These are phyloP conservation scores for Malurus elegans DNA, from an alignment of 2,113 vertebrate genomes.

Conservation along the genomic window DNA sequence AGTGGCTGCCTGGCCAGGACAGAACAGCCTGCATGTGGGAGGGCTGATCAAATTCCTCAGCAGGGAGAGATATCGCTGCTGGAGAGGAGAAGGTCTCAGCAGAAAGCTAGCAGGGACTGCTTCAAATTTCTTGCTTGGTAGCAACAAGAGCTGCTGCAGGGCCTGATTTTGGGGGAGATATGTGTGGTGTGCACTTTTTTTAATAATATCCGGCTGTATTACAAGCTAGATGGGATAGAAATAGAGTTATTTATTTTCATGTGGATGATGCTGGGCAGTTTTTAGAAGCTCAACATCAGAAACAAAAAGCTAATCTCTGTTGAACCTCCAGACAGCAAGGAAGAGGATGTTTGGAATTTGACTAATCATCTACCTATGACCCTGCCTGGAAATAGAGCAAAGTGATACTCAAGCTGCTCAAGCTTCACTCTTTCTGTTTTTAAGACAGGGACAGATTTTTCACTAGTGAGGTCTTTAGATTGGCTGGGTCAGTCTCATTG, in stretches of 20 bases:
- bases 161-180: not conserved
- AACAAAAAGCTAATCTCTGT: constrained; percentile 39
- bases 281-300: constrained; percentile 43
- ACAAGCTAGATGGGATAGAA: constrained; percentile 21
- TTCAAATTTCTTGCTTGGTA: not conserved
- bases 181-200: not conserved
- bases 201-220: constrained; percentile 25
- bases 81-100: constrained; percentile 9
- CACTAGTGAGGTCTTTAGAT: not conserved
- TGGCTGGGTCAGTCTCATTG: not conserved
- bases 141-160: not conserved
- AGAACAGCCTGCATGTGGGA: constrained; percentile 4
- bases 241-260: constrained; percentile 66
- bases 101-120: not conserved
- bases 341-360: constrained; percentile 72
- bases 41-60: not conserved
- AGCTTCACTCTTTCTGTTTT: not conserved
- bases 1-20: not conserved
- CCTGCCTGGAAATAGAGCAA: constrained; percentile 28
- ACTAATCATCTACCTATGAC: constrained; percentile 60
- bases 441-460: not conserved
- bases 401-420: not conserved
- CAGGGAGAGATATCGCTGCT: not conserved
- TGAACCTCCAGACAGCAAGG: constrained; percentile 57
- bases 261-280: constrained; percentile 21